phyloP scores from a whole-genome alignment of 2,113 vertebrate genomes.

The Syngnathus scovelli region DNA sequence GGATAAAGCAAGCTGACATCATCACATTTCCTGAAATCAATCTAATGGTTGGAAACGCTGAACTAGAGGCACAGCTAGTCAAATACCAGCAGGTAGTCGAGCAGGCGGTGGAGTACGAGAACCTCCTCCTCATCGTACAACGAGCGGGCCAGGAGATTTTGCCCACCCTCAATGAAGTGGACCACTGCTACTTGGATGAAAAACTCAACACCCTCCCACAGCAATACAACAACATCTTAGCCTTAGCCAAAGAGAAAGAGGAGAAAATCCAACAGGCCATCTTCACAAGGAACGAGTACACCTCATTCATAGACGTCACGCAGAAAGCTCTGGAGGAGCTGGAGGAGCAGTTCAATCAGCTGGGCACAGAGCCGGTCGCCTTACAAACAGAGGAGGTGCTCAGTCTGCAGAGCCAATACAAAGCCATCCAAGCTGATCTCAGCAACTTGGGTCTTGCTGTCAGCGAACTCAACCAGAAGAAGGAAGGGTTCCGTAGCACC shows the following conservation, averaged over 20 bases:
- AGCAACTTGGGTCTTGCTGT: constrained; percentile 74
- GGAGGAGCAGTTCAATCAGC: constrained; percentile 79
- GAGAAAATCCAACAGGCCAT: constrained; percentile 87
- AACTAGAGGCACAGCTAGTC: constrained; percentile 76
- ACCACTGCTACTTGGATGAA: constrained; percentile 88
- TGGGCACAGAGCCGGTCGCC: constrained; percentile 70
- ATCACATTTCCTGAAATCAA: constrained; percentile 91
- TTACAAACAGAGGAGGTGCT: constrained; percentile 73
- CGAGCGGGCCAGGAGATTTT: constrained; percentile 87
- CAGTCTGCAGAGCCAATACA: constrained; percentile 75
- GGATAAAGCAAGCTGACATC: constrained; percentile 90
- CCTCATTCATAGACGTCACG: constrained; percentile 81
- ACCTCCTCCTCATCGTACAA: constrained; percentile 83
- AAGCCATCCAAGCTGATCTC: constrained; percentile 73
- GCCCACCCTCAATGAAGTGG: constrained; percentile 85
- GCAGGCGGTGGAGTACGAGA: constrained; percentile 91
- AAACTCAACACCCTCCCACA: constrained; percentile 86
- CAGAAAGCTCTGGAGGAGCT: constrained; percentile 72
- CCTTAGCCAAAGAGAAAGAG: constrained; percentile 86
- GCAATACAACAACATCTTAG: constrained; percentile 80
- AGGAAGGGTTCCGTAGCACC: constrained; percentile 86
- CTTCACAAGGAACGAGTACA: constrained; percentile 81
- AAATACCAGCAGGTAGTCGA: constrained; percentile 89
- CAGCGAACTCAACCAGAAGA: constrained; percentile 88
- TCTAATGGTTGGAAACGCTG: constrained; percentile 80